Base-by-base conservation (phyloP, 2,888 invertebrate genomes). In the Gandaritis pyraliata region DNA sequence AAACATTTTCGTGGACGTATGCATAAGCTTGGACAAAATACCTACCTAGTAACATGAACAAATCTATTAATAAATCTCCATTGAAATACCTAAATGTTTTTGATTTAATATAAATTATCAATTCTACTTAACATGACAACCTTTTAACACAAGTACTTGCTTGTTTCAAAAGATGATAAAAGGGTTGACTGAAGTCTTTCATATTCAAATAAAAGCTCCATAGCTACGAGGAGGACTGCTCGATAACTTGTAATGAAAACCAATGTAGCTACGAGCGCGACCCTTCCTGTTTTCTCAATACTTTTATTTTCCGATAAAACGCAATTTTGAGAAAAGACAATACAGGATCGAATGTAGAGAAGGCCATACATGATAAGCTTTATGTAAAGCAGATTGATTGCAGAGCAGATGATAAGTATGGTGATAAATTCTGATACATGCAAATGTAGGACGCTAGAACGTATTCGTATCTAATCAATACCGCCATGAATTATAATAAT, bases 161-260 rank as follows among this genome's bases (percentile, higher is more conserved):
- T 59, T 58, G 59, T 51, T 53, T 58, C 53, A 53, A 58, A 64
- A 58, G 64, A 62, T 48, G 23, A 47, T 64, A 69, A 72, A 68
- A 69, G 66, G 57, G 64, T 70, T 65, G 72, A 69, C 75, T 70
- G 72, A 71, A 72, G 73, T 71, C 70, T 78, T 81, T 81, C 73
- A 78, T 80, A 78, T 78, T 81, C 79, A 80, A 80, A 82, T 82
- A 82, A 80, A 79, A 76, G 74, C 73, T 72, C 70, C 72, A 75
- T 73, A 72, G 77, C 76, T 75, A 72, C 72, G 72, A 69, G 65
- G 71, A 72, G 71, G 68, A 72, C 74, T 77, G 82, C 81, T 83
- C 82, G 82, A 86, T 87, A 86, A 82, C 78, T 81, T 81, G 81
- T 83, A 85, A 86, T 86, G 82, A 84, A 84, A 87, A 87, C 83